phyloP scores from a whole-genome alignment of 2,888 invertebrate genomes.

The Lydus trimaculatus region DNA sequence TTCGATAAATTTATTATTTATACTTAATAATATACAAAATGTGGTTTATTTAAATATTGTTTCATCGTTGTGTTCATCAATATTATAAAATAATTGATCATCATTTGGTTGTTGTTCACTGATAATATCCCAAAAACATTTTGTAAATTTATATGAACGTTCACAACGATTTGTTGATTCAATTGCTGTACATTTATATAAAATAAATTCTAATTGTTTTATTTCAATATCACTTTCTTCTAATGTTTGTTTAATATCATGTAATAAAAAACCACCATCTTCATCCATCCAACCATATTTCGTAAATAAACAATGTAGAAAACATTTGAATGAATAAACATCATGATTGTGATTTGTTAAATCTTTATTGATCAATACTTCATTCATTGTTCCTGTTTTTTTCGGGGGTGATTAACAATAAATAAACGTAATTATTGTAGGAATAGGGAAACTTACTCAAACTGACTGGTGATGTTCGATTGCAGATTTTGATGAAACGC shows the following conservation, averaged over 20 bases:
- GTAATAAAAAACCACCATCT: slow-evolving; percentile 56
- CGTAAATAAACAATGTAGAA: slow-evolving; percentile 56
- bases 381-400: slow-evolving; percentile 53
- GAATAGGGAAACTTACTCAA: slow-evolving; percentile 46
- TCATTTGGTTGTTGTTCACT: slow-evolving; percentile 47
- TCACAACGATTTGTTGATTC: slow-evolving; percentile 54
- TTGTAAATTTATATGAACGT: slow-evolving; percentile 54
- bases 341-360: slow-evolving; percentile 37
- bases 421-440: not conserved
- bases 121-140: slow-evolving; percentile 58
- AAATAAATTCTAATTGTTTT: slow-evolving; percentile 49
- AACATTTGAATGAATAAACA: slow-evolving; percentile 55
- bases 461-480: slow-evolving; percentile 54
- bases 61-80: slow-evolving; percentile 34
- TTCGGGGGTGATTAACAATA: too few species aligned
- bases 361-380: slow-evolving; percentile 55
- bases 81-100: slow-evolving; percentile 48
- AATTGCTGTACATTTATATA: slow-evolving; percentile 55
- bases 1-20: too few species aligned
- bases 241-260: slow-evolving; percentile 52
- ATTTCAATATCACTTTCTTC: slow-evolving; percentile 51
- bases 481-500: slow-evolving; percentile 53
- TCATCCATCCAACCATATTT: slow-evolving; percentile 60
- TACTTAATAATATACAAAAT: too few species aligned
- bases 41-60: not conserved